These are phyloP conservation scores for Drosophila borealis DNA, from an alignment of 2,888 invertebrate species.

Conservation along the genomic window DNA sequence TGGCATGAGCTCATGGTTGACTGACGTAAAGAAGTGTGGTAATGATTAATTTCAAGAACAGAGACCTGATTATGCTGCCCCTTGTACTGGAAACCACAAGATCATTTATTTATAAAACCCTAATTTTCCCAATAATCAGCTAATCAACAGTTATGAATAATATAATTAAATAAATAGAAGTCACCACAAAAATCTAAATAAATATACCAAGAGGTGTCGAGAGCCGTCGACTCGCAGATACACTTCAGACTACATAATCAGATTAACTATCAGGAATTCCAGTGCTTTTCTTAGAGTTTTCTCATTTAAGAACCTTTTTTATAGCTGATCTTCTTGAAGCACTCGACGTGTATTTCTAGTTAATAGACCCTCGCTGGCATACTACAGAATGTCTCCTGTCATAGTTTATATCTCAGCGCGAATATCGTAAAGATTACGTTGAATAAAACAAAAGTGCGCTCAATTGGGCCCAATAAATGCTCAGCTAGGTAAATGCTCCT, in stretches of 20 bases:
- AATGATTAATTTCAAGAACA: constrained; percentile 11
- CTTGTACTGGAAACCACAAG: constrained; percentile 33
- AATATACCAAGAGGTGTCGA: neutral
- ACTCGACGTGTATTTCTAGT: neutral
- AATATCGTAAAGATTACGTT: constrained; percentile 65
- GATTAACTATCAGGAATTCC: neutral
- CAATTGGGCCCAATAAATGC: constrained; percentile 72
- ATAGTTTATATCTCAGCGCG: constrained; percentile 39
- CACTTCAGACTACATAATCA: neutral
- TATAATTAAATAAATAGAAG: neutral
- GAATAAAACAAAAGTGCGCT: constrained; percentile 63
- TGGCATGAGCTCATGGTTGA: constrained; percentile 35
- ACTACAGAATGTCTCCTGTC: constrained; percentile 5
- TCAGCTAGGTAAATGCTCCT: constrained; percentile 38
- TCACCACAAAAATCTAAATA: neutral
- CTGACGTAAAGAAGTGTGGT: constrained; percentile 20
- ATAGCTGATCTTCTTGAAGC: neutral
- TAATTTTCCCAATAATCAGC: neutral
- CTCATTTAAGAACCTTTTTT: neutral
- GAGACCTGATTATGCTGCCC: constrained; percentile 4
- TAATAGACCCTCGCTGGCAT: neutral
- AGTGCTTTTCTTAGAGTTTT: neutral
- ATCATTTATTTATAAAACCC: constrained; percentile 1
- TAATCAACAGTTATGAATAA: neutral
- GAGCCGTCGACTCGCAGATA: neutral